Conservation (phyloP, 2,888 invertebrate species). For the Lobophora halterata region DNA sequence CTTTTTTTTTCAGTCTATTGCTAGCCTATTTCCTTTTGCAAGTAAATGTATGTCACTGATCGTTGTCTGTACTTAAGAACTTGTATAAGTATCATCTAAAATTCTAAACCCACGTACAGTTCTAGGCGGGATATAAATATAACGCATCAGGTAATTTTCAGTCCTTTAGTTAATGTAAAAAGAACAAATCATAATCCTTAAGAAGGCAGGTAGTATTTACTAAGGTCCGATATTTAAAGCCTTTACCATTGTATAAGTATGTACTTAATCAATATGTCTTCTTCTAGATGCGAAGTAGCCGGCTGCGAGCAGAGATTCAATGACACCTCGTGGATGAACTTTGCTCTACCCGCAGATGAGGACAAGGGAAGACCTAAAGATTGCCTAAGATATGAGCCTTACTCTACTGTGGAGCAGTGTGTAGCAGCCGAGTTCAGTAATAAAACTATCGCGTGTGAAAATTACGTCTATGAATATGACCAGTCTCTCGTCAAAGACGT, state of each 20-base stretch:
- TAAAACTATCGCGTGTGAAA: slow-evolving; percentile 51
- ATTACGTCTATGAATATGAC: slow-evolving; percentile 58
- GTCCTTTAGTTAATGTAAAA: too few relatives aligned
- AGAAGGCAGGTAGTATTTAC: too few relatives aligned
- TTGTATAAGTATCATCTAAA: too few relatives aligned
- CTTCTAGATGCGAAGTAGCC: slow-evolving; percentile 58
- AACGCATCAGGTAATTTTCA: too few relatives aligned
- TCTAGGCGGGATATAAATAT: too few relatives aligned
- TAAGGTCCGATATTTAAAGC: too few relatives aligned
- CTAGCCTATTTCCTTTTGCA: too few relatives aligned
- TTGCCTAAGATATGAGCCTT: slow-evolving; percentile 51
- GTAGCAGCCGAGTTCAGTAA: slow-evolving; percentile 53
- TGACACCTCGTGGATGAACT: slow-evolving; percentile 67
- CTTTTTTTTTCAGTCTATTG: too few relatives aligned
- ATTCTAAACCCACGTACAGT: too few relatives aligned
- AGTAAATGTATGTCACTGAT: too few relatives aligned
- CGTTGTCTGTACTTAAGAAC: too few relatives aligned
- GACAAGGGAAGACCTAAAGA: slow-evolving; percentile 41
- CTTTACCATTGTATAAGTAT: background rate
- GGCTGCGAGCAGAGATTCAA: slow-evolving; percentile 68
- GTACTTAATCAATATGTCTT: background rate
- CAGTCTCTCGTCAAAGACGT: slow-evolving; percentile 70
- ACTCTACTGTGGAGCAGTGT: slow-evolving; percentile 46
- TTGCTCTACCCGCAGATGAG: slow-evolving; percentile 55
- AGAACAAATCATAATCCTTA: too few relatives aligned